Evolutionary conservation across 2,113 vertebrate genomes (phyloP).

Genomic region (Leptobrachium leishanense): DNA sequence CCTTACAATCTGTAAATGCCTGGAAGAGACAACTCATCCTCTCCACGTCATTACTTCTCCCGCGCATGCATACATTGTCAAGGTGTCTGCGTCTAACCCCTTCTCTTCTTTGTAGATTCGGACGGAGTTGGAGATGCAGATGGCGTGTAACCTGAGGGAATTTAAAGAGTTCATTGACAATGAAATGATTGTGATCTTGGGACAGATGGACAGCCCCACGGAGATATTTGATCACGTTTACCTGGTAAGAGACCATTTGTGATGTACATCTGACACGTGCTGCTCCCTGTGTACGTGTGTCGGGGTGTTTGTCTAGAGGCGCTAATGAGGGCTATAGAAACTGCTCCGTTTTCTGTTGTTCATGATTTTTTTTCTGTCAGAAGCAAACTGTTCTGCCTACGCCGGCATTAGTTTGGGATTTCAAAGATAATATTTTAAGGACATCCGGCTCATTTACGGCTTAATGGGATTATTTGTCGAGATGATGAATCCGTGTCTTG

Average conservation of each 20-base stretch:
- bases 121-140: slow-evolving; percentile 96
- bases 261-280: background rate
- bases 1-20: too few species aligned
- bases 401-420: too few species aligned
- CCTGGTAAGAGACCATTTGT: slow-evolving; percentile 74
- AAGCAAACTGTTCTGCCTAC: too few species aligned
- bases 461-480: too few species aligned
- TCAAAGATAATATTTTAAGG: too few species aligned
- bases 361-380: too few species aligned
- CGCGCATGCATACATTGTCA: background rate
- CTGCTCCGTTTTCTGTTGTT: too few species aligned
- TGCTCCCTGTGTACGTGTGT: too few species aligned
- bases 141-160: slow-evolving; percentile 94
- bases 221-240: slow-evolving; percentile 97
- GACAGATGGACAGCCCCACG: slow-evolving; percentile 97
- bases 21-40: background rate
- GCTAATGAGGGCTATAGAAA: too few species aligned
- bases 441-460: too few species aligned
- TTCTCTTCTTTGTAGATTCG: slow-evolving; percentile 76
- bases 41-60: background rate
- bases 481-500: too few species aligned
- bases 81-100: background rate
- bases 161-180: slow-evolving; percentile 98
- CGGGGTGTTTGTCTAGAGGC: too few species aligned
- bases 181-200: slow-evolving; percentile 96